These are phyloP conservation scores for Chymomyza amoena DNA, from an alignment of 2,888 invertebrate species.

Conservation along the genomic window DNA sequence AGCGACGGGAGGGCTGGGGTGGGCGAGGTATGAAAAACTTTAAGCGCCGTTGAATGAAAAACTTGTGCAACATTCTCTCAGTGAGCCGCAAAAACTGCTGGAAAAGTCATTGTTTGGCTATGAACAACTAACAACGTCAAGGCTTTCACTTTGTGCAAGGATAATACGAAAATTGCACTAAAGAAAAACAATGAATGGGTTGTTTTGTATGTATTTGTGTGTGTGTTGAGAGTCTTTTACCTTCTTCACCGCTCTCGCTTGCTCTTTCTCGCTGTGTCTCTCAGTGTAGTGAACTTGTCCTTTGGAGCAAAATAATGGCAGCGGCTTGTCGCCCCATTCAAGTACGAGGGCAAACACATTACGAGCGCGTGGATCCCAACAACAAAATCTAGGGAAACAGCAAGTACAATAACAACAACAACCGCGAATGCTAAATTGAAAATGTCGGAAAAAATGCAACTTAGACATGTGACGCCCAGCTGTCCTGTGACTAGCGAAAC, in stretches of 20 bases:
- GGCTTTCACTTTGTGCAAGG: constrained; percentile 1
- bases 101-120: neutral
- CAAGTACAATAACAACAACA: neutral
- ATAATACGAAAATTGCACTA: neutral
- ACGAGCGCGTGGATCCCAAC: neutral
- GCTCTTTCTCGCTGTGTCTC: neutral
- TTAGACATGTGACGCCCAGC: neutral
- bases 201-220: neutral
- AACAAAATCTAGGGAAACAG: neutral
- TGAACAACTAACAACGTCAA: neutral
- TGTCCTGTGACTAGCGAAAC: neutral
- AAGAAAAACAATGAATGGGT: neutral
- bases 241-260: too few relatives aligned
- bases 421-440: neutral
- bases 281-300: neutral
- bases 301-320: neutral
- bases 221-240: neutral
- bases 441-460: constrained; percentile 2
- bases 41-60: constrained; percentile 4
- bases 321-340: constrained; percentile 1
- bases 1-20: too few relatives aligned
- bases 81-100: neutral
- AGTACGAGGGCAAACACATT: constrained; percentile 16
- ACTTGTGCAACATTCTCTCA: constrained; percentile 10
- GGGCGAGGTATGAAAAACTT: constrained; percentile 15